A percentile compares a stretch with the other conserved stretches of the same genome.
Conservation (phyloP, 2,797 vertebrate genomes). For the Champsocephalus gunnari region DNA sequence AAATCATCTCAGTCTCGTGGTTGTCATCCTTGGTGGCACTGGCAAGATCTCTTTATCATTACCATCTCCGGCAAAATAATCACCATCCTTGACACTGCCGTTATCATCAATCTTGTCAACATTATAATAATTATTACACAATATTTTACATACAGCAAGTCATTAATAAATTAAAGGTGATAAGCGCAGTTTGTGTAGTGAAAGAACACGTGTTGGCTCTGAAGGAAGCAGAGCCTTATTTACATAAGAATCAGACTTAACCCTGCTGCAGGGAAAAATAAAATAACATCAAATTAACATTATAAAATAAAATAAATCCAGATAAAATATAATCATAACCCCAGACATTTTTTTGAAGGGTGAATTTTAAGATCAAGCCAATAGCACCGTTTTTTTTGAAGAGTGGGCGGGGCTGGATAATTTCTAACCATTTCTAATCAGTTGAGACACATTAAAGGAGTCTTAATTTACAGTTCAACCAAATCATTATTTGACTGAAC, state of each 20-base stretch:
- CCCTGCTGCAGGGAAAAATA: slow-evolving; percentile 62
- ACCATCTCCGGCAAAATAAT: slow-evolving; percentile 64
- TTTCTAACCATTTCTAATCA: slow-evolving; percentile 56
- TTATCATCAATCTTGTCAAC: slow-evolving; percentile 68
- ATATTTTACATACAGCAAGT: slow-evolving; percentile 89
- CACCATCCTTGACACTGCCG: slow-evolving; percentile 65
- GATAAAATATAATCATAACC: slow-evolving; percentile 44
- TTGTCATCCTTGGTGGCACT: slow-evolving; percentile 71
- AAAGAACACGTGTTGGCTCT: slow-evolving; percentile 71
- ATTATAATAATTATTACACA: slow-evolving; percentile 86
- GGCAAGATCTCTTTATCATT: slow-evolving; percentile 64
- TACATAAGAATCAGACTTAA: slow-evolving; percentile 74
- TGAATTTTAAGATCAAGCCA: slow-evolving; percentile 76
- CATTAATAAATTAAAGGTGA: slow-evolving; percentile 88
- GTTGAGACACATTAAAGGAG: slow-evolving; percentile 46
- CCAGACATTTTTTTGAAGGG: slow-evolving; percentile 48
- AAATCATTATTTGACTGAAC: slow-evolving; percentile 40
- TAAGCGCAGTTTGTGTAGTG: slow-evolving; percentile 83
- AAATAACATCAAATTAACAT: slow-evolving; percentile 14
- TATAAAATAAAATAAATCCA: slow-evolving; percentile 45
- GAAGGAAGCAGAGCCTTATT: slow-evolving; percentile 75
- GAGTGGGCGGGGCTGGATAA: slow-evolving; percentile 58
- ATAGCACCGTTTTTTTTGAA: slow-evolving; percentile 72
- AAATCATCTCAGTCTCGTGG: slow-evolving; percentile 87
- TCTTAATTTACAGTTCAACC: slow-evolving; percentile 62